Conservation (phyloP, 1,140 invertebrate genomes). For the Adoxophyes honmai region DNA sequence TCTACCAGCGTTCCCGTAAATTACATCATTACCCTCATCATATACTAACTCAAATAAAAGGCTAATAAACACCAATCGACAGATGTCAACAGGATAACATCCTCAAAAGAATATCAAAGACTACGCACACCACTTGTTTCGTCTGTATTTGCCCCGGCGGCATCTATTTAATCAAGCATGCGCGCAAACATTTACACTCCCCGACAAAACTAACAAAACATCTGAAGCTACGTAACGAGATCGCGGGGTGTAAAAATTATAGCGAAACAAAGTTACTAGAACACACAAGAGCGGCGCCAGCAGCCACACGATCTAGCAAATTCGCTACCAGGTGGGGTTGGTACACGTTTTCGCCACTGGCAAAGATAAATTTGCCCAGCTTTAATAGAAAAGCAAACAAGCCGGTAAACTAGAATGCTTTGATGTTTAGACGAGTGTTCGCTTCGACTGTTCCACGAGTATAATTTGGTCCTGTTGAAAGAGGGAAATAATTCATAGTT, state of each 20-base stretch:
- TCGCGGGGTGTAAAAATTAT: conserved; percentile 11
- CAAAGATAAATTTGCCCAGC: conserved; percentile 1
- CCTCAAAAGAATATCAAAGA: not conserved
- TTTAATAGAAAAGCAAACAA: not conserved
- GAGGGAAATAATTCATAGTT: not conserved
- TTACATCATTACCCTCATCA: too few relatives aligned
- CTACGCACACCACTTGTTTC: not conserved
- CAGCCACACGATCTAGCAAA: not conserved
- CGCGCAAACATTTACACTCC: not conserved
- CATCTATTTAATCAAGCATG: not conserved
- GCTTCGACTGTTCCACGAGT: conserved; percentile 7
- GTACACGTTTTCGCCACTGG: not conserved
- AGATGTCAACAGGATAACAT: too few relatives aligned
- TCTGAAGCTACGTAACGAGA: conserved; percentile 4
- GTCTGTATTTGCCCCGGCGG: not conserved
- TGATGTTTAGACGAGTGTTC: conserved; percentile 8
- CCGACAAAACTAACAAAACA: conserved; percentile 6
- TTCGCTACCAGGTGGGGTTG: not conserved
- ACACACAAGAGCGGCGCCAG: not conserved
- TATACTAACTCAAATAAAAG: not conserved
- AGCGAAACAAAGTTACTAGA: not conserved
- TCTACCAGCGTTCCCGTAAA: too few relatives aligned
- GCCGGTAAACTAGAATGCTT: conserved; percentile 5
- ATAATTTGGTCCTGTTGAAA: conserved; percentile 6
- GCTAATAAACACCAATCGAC: too few relatives aligned